These are phyloP conservation scores for Galemys pyrenaicus DNA, from an alignment of 2,113 vertebrate genomes.

Conservation along the genomic window DNA sequence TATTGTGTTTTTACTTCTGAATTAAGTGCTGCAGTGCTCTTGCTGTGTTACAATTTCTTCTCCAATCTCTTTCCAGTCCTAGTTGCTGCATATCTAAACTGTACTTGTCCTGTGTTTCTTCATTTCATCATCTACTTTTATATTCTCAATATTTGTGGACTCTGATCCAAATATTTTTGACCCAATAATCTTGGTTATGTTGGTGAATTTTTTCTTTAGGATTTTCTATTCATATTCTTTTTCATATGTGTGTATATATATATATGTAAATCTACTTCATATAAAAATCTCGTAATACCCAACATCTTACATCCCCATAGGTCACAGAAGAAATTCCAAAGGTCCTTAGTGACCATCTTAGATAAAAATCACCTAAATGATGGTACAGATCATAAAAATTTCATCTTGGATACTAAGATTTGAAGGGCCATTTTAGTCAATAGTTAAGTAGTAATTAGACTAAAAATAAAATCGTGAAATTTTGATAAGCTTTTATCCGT, in stretches of 20 bases:
- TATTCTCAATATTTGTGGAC: neutral
- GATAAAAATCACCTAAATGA: neutral
- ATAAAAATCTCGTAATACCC: neutral
- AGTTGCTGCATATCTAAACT: neutral
- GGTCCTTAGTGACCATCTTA: neutral
- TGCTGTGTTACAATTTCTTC: neutral
- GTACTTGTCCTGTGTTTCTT: conserved; percentile 1
- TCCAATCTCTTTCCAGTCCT: neutral
- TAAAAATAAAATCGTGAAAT: neutral
- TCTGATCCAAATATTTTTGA: neutral
- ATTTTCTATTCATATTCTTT: neutral
- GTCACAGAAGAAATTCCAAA: neutral
- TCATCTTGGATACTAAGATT: neutral
- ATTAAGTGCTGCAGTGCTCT: neutral
- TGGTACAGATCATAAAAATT: neutral
- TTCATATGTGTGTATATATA: neutral
- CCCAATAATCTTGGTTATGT: neutral
- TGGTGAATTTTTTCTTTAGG: neutral
- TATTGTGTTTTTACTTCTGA: neutral
- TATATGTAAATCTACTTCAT: too few relatives aligned
- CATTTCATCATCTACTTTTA: neutral
- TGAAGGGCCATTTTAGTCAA: neutral
- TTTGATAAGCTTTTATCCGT: neutral
- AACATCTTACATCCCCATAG: neutral
- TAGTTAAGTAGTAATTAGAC: neutral